Evolutionary conservation across 37 sponge, comb jelly and placozoan species (phyloP).

Genomic region (Oopsacas minuta): DNA sequence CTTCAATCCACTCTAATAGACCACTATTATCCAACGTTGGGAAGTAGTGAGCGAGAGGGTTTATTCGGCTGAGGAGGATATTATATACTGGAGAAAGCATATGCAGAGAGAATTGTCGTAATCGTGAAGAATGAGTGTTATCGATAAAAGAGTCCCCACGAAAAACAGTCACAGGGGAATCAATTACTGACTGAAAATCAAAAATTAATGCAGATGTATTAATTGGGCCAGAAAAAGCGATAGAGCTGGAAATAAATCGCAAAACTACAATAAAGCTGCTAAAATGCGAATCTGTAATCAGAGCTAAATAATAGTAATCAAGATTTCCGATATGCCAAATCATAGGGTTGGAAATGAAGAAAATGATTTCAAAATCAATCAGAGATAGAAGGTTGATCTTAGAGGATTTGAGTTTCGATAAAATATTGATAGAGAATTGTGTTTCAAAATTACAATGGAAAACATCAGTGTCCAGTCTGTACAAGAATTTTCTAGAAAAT

Average conservation of each 20-base stretch:
- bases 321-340: background rate
- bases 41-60: background rate
- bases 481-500: background rate
- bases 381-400: background rate
- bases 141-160: too few species aligned
- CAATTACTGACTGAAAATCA: too few species aligned
- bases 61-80: too few species aligned
- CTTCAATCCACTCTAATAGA: background rate
- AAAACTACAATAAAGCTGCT: background rate
- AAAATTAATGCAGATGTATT: too few species aligned
- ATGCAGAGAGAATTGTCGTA: too few species aligned
- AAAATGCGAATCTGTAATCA: background rate
- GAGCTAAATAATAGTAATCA: background rate
- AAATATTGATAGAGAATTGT: background rate
- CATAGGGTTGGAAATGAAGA: background rate
- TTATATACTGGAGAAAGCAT: too few species aligned
- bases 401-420: background rate
- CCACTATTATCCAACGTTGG: background rate
- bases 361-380: background rate
- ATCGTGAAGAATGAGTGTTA: too few species aligned
- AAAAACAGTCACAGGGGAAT: too few species aligned
- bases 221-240: too few species aligned
- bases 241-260: background rate
- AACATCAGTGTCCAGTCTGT: background rate
- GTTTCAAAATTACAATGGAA: background rate